A percentile compares a stretch with the other conserved stretches of the same genome.
These are phyloP conservation scores for Hippocampus abdominalis DNA, from an alignment of 2,113 vertebrate genomes.

Conservation along the genomic window DNA sequence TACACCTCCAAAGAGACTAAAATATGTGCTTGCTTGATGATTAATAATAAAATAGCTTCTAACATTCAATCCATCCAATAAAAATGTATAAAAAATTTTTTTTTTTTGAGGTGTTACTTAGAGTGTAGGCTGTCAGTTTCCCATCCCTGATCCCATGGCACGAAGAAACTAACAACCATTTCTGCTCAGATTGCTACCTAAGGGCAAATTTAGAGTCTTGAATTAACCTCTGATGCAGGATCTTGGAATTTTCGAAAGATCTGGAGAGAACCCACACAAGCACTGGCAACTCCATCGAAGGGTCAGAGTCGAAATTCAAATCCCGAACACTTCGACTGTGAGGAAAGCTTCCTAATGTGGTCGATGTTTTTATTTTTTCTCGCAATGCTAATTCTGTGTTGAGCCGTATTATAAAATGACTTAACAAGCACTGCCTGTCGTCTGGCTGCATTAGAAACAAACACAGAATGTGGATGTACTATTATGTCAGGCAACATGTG, in stretches of 20 bases:
- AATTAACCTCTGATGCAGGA: background rate
- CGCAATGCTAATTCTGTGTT: background rate
- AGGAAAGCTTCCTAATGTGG: background rate
- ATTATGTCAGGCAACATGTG: constrained; percentile 64
- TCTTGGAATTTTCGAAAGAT: background rate
- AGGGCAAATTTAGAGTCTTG: background rate
- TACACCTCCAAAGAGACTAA: background rate
- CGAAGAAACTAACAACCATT: too few relatives aligned
- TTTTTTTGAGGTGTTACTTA: too few relatives aligned
- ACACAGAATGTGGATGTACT: constrained; percentile 57
- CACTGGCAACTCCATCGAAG: background rate
- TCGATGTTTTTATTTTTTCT: background rate
- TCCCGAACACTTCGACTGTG: background rate
- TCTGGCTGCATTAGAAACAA: constrained; percentile 57
- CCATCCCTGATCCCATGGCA: too few relatives aligned
- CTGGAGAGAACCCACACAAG: background rate
- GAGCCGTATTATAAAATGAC: background rate
- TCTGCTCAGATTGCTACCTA: background rate
- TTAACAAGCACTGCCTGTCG: constrained; percentile 13
- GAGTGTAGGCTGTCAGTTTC: too few relatives aligned
- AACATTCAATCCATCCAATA: background rate
- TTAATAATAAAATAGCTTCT: background rate
- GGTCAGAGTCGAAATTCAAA: background rate
- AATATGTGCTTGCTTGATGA: background rate
- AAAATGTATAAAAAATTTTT: background rate